phyloP scores from a whole-genome alignment of 2,797 vertebrate genomes.

The Oceanodroma leucorhoa region DNA sequence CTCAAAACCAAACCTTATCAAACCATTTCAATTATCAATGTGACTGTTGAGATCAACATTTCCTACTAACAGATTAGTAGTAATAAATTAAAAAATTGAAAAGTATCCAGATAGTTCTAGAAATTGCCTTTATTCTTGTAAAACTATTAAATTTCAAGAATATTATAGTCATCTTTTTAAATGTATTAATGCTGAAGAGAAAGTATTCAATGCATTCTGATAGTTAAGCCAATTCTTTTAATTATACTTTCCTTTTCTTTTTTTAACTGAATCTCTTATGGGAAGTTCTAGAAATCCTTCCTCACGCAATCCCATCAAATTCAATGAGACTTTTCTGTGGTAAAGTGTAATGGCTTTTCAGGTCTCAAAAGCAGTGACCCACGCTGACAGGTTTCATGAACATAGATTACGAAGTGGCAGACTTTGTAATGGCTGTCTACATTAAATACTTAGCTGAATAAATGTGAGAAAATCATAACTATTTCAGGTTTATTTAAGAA shows the following conservation, averaged over 20 bases:
- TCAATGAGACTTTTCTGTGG: neutral
- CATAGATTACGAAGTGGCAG: neutral
- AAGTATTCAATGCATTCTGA: neutral
- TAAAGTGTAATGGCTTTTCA: neutral
- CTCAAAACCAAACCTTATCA: neutral
- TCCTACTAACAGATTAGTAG: neutral
- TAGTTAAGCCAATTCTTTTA: neutral
- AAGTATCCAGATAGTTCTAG: neutral
- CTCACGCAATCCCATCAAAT: fast-evolving
- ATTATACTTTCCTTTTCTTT: neutral
- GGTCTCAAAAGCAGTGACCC: neutral
- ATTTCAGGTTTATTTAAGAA: neutral
- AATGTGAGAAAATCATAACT: neutral
- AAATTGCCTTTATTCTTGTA: neutral
- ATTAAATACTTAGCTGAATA: neutral
- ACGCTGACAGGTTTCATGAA: neutral
- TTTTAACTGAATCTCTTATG: neutral
- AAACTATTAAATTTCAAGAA: neutral
- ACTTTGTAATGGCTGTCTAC: neutral
- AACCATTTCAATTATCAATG: neutral
- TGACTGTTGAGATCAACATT: neutral
- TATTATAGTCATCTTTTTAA: neutral
- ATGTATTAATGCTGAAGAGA: neutral
- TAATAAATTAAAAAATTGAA: neutral
- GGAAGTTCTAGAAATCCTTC: neutral